Conservation (phyloP, 2,113 vertebrate species). For the Pithys albifrons region DNA sequence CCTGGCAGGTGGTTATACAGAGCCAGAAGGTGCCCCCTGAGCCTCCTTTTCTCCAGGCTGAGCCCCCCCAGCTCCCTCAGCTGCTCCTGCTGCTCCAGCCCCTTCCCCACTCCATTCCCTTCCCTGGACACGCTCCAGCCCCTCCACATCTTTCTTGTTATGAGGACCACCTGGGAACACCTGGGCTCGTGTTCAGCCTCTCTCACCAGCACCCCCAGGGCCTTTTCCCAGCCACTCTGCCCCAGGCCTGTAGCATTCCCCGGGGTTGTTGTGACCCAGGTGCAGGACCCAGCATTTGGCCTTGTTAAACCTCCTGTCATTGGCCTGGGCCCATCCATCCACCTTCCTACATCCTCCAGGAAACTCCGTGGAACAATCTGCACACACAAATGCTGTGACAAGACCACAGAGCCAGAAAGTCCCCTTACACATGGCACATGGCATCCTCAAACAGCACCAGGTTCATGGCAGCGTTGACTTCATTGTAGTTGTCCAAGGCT, state of each 20-base stretch:
- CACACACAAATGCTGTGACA: background rate
- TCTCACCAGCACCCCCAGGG: background rate
- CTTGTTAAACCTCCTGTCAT: background rate
- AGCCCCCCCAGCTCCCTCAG: background rate
- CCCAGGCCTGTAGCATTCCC: background rate
- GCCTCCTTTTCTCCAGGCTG: background rate
- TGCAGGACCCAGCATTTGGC: background rate
- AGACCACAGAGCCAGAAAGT: background rate
- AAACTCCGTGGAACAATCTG: background rate
- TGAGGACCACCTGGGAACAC: background rate
- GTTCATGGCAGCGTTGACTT: slow-evolving; percentile 88
- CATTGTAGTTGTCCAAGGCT: slow-evolving; percentile 88
- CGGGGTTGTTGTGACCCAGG: background rate
- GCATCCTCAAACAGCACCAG: slow-evolving; percentile 96
- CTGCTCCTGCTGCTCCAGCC: background rate
- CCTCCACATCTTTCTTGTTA: background rate
- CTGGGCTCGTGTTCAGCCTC: background rate
- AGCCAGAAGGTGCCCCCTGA: background rate
- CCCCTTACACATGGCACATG: slow-evolving; percentile 89
- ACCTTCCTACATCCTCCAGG: background rate
- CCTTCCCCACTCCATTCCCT: background rate
- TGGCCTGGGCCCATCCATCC: fast-evolving
- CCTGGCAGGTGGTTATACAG: background rate
- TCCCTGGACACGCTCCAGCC: background rate
- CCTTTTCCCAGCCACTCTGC: background rate